Evolutionary conservation across 2,113 vertebrate species (phyloP).

Genomic region (Piaya cayana): DNA sequence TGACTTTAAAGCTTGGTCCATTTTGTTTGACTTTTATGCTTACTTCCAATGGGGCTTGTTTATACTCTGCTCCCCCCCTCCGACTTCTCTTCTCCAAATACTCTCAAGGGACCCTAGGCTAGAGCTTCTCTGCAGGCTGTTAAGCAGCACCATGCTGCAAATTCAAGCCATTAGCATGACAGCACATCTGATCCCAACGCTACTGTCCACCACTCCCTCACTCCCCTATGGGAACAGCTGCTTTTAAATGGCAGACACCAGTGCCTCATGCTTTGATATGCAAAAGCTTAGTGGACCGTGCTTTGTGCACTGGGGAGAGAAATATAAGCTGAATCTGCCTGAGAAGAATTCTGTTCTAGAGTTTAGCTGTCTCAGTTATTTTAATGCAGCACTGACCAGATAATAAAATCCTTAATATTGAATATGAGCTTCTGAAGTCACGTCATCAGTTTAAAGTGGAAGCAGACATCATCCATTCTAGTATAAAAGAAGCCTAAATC

Average conservation of each 20-base stretch:
- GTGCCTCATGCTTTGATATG: slow-evolving; percentile 53
- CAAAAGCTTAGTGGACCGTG: slow-evolving; percentile 65
- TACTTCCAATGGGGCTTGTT: background rate
- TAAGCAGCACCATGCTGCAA: slow-evolving; percentile 59
- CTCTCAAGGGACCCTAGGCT: background rate
- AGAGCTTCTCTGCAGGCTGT: slow-evolving; percentile 55
- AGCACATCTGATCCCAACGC: slow-evolving; percentile 73
- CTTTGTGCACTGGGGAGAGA: slow-evolving; percentile 17
- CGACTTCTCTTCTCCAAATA: background rate
- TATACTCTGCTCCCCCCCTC: background rate
- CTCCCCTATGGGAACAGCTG: slow-evolving; percentile 60
- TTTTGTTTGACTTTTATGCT: slow-evolving; percentile 17
- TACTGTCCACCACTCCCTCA: slow-evolving; percentile 17
- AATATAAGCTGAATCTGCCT: slow-evolving; percentile 67
- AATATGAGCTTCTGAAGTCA: slow-evolving; percentile 46
- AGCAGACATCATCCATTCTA: slow-evolving; percentile 36
- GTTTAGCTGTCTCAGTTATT: slow-evolving; percentile 50
- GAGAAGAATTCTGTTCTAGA: slow-evolving; percentile 37
- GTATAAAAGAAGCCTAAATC: slow-evolving; percentile 29
- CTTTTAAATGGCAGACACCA: slow-evolving; percentile 57
- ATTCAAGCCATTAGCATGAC: slow-evolving; percentile 75
- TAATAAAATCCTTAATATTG: slow-evolving; percentile 64
- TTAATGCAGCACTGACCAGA: slow-evolving; percentile 47
- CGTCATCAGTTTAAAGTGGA: slow-evolving; percentile 61
- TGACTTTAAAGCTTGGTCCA: background rate